phyloP scores from a whole-genome alignment of 2,888 invertebrate genomes.

The Drosophila leonis region DNA sequence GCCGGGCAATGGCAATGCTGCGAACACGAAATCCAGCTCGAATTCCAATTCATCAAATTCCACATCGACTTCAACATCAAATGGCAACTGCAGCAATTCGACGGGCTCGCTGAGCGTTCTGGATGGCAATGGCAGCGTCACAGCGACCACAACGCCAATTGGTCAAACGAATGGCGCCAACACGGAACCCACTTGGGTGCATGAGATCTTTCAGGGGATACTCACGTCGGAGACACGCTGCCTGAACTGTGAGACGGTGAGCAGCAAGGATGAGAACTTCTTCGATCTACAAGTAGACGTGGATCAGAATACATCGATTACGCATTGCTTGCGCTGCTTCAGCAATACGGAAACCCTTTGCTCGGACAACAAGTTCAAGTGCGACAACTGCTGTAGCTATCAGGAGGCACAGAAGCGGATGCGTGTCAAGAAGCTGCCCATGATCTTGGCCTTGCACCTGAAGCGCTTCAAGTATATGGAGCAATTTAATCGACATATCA shows the following conservation, averaged over 20 bases:
- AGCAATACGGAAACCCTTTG: conserved; percentile 99
- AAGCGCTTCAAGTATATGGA: conserved; percentile 99
- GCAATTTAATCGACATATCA: conserved; percentile 99
- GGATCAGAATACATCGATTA: conserved; percentile 99
- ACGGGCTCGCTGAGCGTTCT: conserved; percentile 76
- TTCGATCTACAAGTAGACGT: conserved; percentile 99
- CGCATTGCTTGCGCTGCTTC: conserved; percentile 98
- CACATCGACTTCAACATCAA: conserved; percentile 76
- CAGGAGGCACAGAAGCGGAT: conserved; percentile 99
- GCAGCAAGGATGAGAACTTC: conserved; percentile 99
- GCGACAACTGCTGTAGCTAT: conserved; percentile 99
- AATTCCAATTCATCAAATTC: conserved; percentile 76
- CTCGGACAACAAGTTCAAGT: conserved; percentile 99
- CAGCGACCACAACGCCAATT: conserved; percentile 73
- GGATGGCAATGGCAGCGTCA: conserved; percentile 59
- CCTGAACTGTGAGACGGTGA: conserved; percentile 99
- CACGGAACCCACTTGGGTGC: conserved; percentile 98
- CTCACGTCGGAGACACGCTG: conserved; percentile 99
- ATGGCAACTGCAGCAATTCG: conserved; percentile 81
- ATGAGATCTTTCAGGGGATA: conserved; percentile 99
- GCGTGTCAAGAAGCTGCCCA: conserved; percentile 99
- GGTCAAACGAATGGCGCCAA: conserved; percentile 86
- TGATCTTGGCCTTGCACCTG: conserved; percentile 98
- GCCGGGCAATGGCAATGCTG: conserved; percentile 30
- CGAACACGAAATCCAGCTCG: conserved; percentile 55